Evolutionary conservation across 2,888 invertebrate species (phyloP), one percentile per base, ranked within the genome.

Genomic region (Kuschelorhynchus macadamiae): DNA sequence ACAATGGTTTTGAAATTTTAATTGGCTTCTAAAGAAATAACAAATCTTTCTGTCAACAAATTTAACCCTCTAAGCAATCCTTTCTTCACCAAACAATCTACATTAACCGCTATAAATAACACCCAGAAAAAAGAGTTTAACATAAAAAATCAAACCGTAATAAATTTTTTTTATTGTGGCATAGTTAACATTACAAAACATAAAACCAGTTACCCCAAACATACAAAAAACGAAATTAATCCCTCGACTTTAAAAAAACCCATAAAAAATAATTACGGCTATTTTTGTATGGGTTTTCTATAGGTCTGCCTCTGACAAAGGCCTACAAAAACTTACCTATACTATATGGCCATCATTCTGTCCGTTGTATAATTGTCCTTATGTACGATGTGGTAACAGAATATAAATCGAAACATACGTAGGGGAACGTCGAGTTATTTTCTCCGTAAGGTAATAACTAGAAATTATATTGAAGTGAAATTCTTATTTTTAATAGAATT

Each of bases 221-320:
- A 18, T 4, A 47, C 14, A 50, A 52, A 65, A 59, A 52, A 59
- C 36, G 7, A 25, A 62, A 53, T 53, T 53, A 53, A 53, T 44
- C 36, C 44, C 16, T 20, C 46, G 12, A 11, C 8, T 44, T 41
- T 49, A 64, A 68, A 66, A 68, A 39, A 33, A 16, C 20, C 44
- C 41, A 64, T 44, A 64, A 68, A 68, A 68, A 68, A 68, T 59
- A 63, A 68, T 68, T 67, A 67, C 67, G 50, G 63, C 41, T 63
- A 42, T 44, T 63, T 49, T 47, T 21, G 12, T 42, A 61, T 52
- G 33, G 32, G 44, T 25, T 39, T 55, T 41, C 55, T 55, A 42
- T 25, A 41, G 42, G 21, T 20, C 42, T 14, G 16, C 25, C 25
- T 55, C 42, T 9, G 21, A 62, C 53, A 62, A 62, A 53, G 62